Evolutionary conservation across 2,797 vertebrate species (phyloP).

Genomic region (Periophthalmus magnuspinnatus): DNA sequence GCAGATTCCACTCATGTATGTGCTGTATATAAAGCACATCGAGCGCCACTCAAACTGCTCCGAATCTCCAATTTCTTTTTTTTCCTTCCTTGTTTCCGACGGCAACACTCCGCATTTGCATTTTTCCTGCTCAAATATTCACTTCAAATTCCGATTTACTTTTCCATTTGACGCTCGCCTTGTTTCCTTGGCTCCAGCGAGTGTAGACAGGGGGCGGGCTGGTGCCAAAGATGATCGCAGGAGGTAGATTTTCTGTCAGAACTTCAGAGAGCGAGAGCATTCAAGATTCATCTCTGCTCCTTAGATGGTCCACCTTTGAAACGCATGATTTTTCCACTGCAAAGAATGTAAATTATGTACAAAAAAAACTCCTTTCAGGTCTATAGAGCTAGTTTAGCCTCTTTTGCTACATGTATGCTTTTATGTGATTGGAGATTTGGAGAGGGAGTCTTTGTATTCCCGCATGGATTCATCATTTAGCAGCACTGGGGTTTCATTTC

Average conservation of each 20-base stretch:
- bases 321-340: conserved; percentile 37
- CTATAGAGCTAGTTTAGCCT: conserved; percentile 41
- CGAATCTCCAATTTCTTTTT: conserved; percentile 31
- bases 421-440: conserved; percentile 18
- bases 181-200: conserved; percentile 19
- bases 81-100: conserved; percentile 24
- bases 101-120: conserved; percentile 43
- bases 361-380: conserved; percentile 29
- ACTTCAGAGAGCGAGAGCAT: conserved; percentile 60
- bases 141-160: conserved; percentile 26
- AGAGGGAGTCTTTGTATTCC: conserved; percentile 20
- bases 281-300: conserved; percentile 63
- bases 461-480: conserved; percentile 31
- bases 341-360: conserved; percentile 59
- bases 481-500: conserved; percentile 9
- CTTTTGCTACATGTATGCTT: conserved; percentile 26
- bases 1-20: too few species aligned
- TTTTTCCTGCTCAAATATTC: conserved; percentile 36
- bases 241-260: conserved; percentile 56
- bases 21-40: too few species aligned
- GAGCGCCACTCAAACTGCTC: conserved; percentile 1
- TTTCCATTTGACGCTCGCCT: conserved; percentile 32
- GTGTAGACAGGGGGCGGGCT: conserved; percentile 42
- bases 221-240: conserved; percentile 45
- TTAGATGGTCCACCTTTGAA: conserved; percentile 67